These are phyloP conservation scores for Seladonia tumulorum DNA, from an alignment of 2,888 invertebrate species.

Conservation along the genomic window DNA sequence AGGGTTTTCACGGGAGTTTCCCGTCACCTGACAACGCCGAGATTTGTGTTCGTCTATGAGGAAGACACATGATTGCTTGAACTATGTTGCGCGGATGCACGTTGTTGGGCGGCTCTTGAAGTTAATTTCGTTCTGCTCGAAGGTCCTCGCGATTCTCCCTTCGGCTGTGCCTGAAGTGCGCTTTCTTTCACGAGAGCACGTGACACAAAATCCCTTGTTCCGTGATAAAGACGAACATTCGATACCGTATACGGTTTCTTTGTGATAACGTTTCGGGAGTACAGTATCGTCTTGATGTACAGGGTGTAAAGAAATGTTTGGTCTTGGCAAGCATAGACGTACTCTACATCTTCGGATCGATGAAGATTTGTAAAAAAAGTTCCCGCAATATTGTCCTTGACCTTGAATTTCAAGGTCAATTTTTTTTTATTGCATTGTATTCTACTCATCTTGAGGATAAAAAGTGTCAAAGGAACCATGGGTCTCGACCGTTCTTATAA, in stretches of 20 bases:
- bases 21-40: slow-evolving; percentile 31
- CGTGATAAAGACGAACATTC: neutral
- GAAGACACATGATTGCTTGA: neutral
- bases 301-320: too few relatives aligned
- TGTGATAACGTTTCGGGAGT: neutral
- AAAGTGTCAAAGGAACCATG: too few relatives aligned
- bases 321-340: too few relatives aligned
- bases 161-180: neutral
- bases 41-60: slow-evolving; percentile 34
- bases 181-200: neutral
- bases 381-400: too few relatives aligned
- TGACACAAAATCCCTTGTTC: neutral
- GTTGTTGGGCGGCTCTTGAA: neutral
- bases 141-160: neutral
- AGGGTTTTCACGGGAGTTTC: slow-evolving; percentile 30
- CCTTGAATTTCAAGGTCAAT: too few relatives aligned
- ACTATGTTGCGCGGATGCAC: neutral
- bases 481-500: too few relatives aligned
- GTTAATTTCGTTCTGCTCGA: neutral
- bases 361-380: too few relatives aligned
- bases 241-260: neutral
- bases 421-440: too few relatives aligned
- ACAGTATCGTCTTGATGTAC: neutral
- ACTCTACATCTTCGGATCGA: too few relatives aligned
- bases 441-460: too few relatives aligned